Base-by-base conservation (phyloP, 2,888 invertebrate genomes). In the Meganola albula region DNA sequence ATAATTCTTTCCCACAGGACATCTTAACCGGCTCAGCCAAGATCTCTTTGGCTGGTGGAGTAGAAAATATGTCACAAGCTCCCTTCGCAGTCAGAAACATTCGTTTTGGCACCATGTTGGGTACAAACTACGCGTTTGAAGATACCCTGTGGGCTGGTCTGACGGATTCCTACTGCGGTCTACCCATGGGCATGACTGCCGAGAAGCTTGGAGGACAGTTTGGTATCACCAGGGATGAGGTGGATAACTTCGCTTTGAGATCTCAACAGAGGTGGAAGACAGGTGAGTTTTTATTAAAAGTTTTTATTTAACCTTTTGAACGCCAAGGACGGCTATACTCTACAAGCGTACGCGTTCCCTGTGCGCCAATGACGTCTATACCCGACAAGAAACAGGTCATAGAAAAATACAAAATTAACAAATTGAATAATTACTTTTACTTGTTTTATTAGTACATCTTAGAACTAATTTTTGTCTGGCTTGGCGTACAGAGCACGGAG, bases 181-280 rank as follows among this genome's bases (percentile, higher is more conserved):
- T 96, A 18, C 96, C 98, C 0, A 99, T 99, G 99, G 98, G 95
- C 2, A 76, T 97, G 63, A 99, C 99, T 0, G 97, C 97, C 0
- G 97, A 97, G 82, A 97, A 97, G 70, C 87, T 98, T 26, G 97
- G 95, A 0, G 82, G 66, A 0, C 91, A 97, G 71, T 96, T 91
- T 63, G 91, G 92, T 27, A 85, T 98, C 27, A 90, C 92, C 1
- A 88, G 94, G 37, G 91, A 93, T 45, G 93, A 95, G 54, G 93
- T 93, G 28, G 98, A 99, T 65, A 87, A 90, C 44, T 98, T 92
- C 76, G 92, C 98, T 0, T 67, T 96, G 2, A 87, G 89, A 40
- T 97, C 98, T 0, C 98, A 99, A 65, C 89, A 90, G 50, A 86
- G 89, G 40, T 99, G 98, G 98, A 93, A 94, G 76, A 88, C 89